Evolutionary conservation across 2,113 vertebrate species (phyloP), one percentile per base, ranked within the genome.

Genomic region (Capreolus pygargus): DNA sequence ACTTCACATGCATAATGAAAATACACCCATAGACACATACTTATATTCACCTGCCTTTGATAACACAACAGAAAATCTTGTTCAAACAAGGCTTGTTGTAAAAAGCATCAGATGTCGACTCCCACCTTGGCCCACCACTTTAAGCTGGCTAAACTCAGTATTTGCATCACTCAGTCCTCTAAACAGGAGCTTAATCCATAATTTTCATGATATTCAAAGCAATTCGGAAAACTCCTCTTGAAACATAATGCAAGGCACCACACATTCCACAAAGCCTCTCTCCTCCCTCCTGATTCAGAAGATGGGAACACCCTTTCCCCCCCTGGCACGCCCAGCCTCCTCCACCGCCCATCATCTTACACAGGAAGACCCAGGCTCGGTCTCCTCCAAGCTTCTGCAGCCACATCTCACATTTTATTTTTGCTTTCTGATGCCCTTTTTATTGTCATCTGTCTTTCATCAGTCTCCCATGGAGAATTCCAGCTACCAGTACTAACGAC

Each of bases 381-480:
- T 52, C 81, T 52, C 36, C 61, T 52, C 21, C 2, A 5, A 76
- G 54, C 27, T 74, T 79, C 96, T n/a, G 93, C 91, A 94, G 54
- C 93, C 94, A 94, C 86, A 97, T 74, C 90, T 74, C 28, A 54
- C 19, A 52, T 96, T 84, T 95, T 92, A 64, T 33, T 81, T 47
- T 47, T 61, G 47, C 36, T 52, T 45, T 88, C 50, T 96, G 97
- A 86, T 96, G 93, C 95, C 95, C 96, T 95, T 98, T 98, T 98
- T 98, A 97, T 97, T 98, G 95, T 98, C 98, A 98, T 98, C 98
- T 99, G 96, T 98, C 98, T 99, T 98, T 95, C 98, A 98, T 98
- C 27, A 98, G 95, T 98, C 98, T 94, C 96, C 98, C 98, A 93
- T 92, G 83, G 97, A 93, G 96, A 98, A 97, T 83, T 97, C 98